Percentiles rank a stretch among this genome's conserved stretches.
phyloP scores from a whole-genome alignment of 2,113 vertebrate genomes.

The Sterna hirundo region DNA sequence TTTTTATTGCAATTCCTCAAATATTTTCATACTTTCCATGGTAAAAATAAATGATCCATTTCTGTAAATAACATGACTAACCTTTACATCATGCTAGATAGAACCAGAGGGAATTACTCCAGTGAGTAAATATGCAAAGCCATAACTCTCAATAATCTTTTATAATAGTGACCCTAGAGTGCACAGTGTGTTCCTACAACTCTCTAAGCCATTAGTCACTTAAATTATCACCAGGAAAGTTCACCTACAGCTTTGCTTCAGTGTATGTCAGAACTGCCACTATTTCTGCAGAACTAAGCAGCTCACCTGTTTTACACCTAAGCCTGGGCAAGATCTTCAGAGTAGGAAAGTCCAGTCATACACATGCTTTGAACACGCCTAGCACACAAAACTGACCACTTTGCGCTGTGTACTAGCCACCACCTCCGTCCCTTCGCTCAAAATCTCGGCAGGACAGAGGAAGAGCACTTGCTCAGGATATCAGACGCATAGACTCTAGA shows the following conservation, averaged over 20 bases:
- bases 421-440: not conserved
- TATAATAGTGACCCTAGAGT: not conserved
- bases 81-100: not conserved
- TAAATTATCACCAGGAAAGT: not conserved
- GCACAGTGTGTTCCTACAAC: not conserved
- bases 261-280: not conserved
- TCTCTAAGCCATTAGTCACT: not conserved
- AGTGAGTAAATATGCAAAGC: not conserved
- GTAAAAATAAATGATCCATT: not conserved
- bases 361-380: not conserved
- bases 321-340: not conserved
- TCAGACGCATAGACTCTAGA: not conserved
- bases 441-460: not conserved
- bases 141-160: not conserved
- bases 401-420: accelerated
- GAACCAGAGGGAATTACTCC: not conserved
- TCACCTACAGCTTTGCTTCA: not conserved
- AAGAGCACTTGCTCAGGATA: not conserved
- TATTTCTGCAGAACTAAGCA: not conserved
- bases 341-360: not conserved
- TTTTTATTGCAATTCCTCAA: not conserved
- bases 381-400: not conserved
- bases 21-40: not conserved
- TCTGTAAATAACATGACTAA: conserved; percentile 5
- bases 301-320: not conserved